Conservation (phyloP, 2,113 vertebrate species). For the Rattus rattus region DNA sequence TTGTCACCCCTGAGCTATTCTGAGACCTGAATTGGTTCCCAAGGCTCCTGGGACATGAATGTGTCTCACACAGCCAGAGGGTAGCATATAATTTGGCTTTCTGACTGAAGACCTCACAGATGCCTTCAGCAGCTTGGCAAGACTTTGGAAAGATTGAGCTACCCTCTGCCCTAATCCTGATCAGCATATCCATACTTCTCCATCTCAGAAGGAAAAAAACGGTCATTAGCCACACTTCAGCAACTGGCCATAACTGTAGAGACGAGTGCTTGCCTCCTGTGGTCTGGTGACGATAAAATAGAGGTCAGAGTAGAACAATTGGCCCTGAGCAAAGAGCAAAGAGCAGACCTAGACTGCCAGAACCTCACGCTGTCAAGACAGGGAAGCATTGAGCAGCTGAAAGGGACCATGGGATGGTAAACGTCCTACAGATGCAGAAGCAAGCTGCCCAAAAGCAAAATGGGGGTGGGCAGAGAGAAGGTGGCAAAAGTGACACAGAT, state of each 20-base stretch:
- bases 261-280: background rate
- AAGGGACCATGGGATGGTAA: fast-evolving
- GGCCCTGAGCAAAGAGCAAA: background rate
- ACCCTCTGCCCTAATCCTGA: background rate
- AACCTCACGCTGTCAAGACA: background rate
- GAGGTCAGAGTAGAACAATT: no score
- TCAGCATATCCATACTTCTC: background rate
- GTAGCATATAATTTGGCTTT: background rate
- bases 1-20: background rate
- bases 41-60: background rate
- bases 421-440: background rate
- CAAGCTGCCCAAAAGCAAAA: background rate
- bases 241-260: background rate
- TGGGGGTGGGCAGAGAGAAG: background rate
- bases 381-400: background rate
- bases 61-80: background rate
- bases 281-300: background rate
- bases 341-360: background rate
- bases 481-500: background rate
- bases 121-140: background rate
- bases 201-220: background rate
- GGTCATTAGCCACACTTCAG: background rate
- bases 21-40: background rate
- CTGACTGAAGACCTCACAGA: background rate
- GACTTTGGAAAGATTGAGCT: background rate